Conservation (phyloP, 2,113 vertebrate genomes). For the Syrrhaptes paradoxus region DNA sequence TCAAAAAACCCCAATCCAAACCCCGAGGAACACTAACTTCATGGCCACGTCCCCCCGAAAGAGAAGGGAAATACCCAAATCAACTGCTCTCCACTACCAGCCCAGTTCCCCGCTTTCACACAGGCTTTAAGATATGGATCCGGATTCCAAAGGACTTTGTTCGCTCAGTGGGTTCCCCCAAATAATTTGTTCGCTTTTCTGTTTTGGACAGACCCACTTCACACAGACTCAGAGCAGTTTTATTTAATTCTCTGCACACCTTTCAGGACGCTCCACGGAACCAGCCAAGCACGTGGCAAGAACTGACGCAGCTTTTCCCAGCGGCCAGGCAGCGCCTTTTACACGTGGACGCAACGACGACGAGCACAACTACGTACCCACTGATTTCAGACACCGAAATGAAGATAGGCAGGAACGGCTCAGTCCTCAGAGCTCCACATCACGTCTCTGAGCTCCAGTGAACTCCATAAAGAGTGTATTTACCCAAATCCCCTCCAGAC, state of each 20-base stretch:
- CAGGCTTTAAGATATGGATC: not conserved
- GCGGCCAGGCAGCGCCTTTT: not conserved
- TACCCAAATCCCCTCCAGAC: not conserved
- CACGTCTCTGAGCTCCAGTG: not conserved
- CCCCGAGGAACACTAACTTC: not conserved
- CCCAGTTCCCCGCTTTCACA: not conserved
- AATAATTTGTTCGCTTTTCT: not conserved
- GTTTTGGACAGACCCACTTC: not conserved
- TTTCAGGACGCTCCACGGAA: accelerated
- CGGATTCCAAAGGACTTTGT: accelerated
- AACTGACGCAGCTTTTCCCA: no score
- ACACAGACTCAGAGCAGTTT: not conserved
- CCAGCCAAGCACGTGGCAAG: not conserved
- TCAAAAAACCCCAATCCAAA: accelerated
- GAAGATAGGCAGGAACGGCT: not conserved
- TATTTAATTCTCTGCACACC: not conserved
- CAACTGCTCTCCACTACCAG: accelerated
- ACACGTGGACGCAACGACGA: accelerated
- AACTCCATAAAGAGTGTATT: not conserved
- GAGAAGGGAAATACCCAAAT: not conserved
- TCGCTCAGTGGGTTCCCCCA: accelerated
- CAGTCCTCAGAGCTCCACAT: accelerated
- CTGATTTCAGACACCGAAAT: not conserved
- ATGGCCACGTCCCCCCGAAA: accelerated
- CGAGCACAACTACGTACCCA: not conserved